phyloP scores from a whole-genome alignment of 2,113 vertebrate genomes.

The Bostrychus sinensis region DNA sequence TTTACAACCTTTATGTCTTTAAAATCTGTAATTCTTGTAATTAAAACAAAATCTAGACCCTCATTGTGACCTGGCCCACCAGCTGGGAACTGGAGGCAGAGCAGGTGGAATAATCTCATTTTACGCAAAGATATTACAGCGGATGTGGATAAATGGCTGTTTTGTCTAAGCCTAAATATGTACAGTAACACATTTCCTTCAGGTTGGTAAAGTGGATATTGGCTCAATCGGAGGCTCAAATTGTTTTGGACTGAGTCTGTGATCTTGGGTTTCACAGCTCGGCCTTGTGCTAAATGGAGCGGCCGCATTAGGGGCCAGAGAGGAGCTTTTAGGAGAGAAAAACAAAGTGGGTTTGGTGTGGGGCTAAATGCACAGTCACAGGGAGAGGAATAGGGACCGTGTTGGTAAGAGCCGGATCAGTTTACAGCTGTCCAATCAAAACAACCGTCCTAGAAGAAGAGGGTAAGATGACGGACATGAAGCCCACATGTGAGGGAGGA shows the following conservation, averaged over 20 bases:
- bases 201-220: constrained; percentile 57
- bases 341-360: constrained; percentile 45
- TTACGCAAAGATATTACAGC: neutral
- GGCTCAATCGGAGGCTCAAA: constrained; percentile 67
- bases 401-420: constrained; percentile 30
- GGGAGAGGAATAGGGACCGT: constrained; percentile 42
- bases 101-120: neutral
- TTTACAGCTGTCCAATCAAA: constrained; percentile 58
- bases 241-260: constrained; percentile 66
- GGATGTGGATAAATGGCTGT: neutral
- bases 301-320: constrained; percentile 66
- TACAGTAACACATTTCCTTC: constrained; percentile 23
- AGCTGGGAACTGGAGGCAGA: neutral
- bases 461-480: constrained; percentile 50
- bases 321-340: constrained; percentile 59
- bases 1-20: too few species aligned
- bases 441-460: constrained; percentile 48
- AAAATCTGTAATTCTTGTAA: too few species aligned
- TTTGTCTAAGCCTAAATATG: constrained; percentile 9
- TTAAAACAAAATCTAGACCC: too few species aligned
- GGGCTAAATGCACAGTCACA: constrained; percentile 12
- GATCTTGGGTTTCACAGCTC: constrained; percentile 74
- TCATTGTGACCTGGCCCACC: too few species aligned
- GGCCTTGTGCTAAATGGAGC: constrained; percentile 65
- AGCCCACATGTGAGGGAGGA: constrained; percentile 1